Evolutionary conservation across 1,140 invertebrate species (phyloP), one percentile per base, ranked within the genome.

Genomic region (Yoshiicerus persimilis): DNA sequence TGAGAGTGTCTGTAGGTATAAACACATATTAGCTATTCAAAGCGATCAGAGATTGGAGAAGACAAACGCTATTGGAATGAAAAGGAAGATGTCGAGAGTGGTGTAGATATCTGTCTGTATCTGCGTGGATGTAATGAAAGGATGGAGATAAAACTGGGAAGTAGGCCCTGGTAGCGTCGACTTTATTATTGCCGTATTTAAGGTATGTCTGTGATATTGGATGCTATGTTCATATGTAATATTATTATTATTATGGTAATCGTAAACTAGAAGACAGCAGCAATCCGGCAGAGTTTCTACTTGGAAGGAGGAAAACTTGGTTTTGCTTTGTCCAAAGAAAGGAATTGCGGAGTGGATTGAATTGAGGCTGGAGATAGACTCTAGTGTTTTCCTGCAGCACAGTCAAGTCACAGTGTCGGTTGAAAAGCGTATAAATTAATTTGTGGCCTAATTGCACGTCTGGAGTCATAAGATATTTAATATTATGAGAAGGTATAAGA

Each of bases 381-480:
- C 66, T 39, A 34, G 34, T 83, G 77, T 34, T 38, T 32, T 25
- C 30, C 16, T 36, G 36, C 32, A 25, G 34, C 16, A 62, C 20
- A 83, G 39, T 39, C 32, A 87, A 83, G 86, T 47, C 38, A 41
- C 27, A 47, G 86, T 87, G 36, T 56, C 41, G 66, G 66, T 47
- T 87, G 86, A 34, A 77, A 86, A 84, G 86, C 30, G 64, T 90
- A 86, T 90, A 90, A 90, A 90, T 90, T 90, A 90, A 90, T 90
- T 90, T 90, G 90, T 87, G 89, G 88, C 88, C 90, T 90, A 90
- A 90, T 90, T 90, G 89, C 90, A 89, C 83, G 89, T 89, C 90
- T 86, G 32, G 25, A 87, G 84, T 89, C 90, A 89, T 90, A 90
- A 90, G 90, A 90, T 90, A 89, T 90, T 90, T 89, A 90, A 90